These are phyloP conservation scores for Diabrotica virgifera DNA, from an alignment of 1,140 invertebrate species.

Conservation along the genomic window DNA sequence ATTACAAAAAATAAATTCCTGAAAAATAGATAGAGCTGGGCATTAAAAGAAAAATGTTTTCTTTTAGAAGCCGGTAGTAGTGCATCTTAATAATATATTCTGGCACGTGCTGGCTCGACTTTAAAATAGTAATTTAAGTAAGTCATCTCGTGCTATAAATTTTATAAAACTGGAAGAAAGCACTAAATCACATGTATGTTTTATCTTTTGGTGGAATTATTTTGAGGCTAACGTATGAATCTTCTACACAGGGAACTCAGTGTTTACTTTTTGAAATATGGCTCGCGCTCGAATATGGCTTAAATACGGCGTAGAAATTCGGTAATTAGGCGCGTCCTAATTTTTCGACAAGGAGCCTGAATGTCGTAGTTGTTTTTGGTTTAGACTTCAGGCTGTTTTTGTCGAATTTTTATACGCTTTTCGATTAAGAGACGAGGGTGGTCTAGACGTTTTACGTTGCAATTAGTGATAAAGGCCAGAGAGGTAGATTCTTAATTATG, in stretches of 20 bases:
- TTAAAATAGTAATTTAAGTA: no score
- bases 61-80: no score
- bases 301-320: conserved; percentile 18
- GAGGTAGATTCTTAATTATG: no score
- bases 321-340: conserved; percentile 24
- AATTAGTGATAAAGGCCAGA: no score
- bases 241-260: conserved; percentile 21
- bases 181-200: neutral
- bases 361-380: neutral
- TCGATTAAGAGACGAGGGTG: neutral
- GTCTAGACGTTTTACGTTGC: neutral
- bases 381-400: neutral
- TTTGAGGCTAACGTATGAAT: neutral
- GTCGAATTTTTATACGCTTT: neutral
- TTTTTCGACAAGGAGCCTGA: neutral
- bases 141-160: no score
- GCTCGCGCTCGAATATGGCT: neutral
- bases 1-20: no score
- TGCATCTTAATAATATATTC: no score
- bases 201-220: neutral
- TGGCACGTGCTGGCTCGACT: no score
- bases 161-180: no score
- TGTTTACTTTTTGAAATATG: conserved; percentile 23
- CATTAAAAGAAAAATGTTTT: no score
- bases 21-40: no score